Evolutionary conservation across 2,797 vertebrate species (phyloP), one percentile per base, ranked within the genome.

Genomic region (Sebastes matsubarae): DNA sequence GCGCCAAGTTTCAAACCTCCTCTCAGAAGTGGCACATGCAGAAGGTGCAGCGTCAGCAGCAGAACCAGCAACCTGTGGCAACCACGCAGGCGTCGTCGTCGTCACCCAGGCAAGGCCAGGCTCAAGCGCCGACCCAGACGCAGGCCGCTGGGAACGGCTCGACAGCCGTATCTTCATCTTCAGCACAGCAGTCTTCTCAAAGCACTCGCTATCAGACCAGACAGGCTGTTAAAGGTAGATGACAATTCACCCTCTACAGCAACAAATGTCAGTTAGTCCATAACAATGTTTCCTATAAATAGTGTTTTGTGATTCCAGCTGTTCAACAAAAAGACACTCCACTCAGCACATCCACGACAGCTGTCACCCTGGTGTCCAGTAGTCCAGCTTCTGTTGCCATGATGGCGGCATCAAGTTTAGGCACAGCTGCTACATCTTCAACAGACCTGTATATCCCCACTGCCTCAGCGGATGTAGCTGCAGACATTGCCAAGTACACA

Each of bases 1-100:
- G 96, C 10, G 95, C 96, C 87, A 99, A 99, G 93, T 99, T 99
- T 94, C 98, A 99, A 95, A 99, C 97, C 0, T 98, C 98, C 2
- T 99, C 98, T 65, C 99, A 99, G 94, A 99, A 99, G 94, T 99
- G 98, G 98, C 98, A 98, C 95, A 97, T 98, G 98, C 98, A 99
- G 95, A 99, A 98, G 93, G 97, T 99, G 75, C 98, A 99, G 90
- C 96, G 98, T 6, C 98, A 97, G 90, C 97, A 98, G 71, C 97
- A 97, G 89, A 96, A 94, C 80, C 97, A 97, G 82, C 97, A 97
- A 77, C 94, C 94, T 75, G 94, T 69, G 79, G 79, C 85, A 2
- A 54, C 83, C 16, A 80, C 94, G 29, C 94, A 94, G 64, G 38
- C 52, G 36, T 90, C 87, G 57, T 76, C 85, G 0, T 84, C 90